Percentiles rank a stretch among this genome's conserved stretches.
phyloP scores from a whole-genome alignment of 2,888 invertebrate genomes.

The Arrhopalites spinosus region DNA sequence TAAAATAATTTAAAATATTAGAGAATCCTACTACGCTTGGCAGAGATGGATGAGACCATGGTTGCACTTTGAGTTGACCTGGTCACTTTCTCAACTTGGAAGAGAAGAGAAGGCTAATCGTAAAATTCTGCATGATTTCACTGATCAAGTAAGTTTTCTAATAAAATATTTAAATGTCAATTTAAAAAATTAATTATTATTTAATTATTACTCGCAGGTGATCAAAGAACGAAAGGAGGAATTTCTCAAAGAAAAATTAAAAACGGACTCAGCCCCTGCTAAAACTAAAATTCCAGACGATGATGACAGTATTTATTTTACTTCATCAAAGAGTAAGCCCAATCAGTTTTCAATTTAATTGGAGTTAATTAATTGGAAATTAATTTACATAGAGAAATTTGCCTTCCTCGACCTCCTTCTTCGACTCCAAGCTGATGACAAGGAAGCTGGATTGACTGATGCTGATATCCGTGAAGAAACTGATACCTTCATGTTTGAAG shows the following conservation, averaged over 20 bases:
- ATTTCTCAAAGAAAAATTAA: neutral
- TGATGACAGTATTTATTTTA: neutral
- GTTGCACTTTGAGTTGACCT: neutral
- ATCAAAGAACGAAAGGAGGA: slow-evolving; percentile 1
- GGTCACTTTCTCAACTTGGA: neutral
- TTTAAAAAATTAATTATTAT: neutral
- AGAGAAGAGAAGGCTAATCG: slow-evolving; percentile 12
- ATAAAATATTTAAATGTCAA: neutral
- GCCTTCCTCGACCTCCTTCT: slow-evolving; percentile 65
- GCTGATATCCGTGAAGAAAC: slow-evolving; percentile 80
- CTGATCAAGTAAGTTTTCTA: neutral
- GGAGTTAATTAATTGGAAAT: too few species aligned
- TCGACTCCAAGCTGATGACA: slow-evolving; percentile 63
- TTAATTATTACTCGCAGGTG: neutral
- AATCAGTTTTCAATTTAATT: neutral
- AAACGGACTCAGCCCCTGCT: neutral
- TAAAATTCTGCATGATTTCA: slow-evolving; percentile 13
- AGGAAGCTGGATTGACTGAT: slow-evolving; percentile 65
- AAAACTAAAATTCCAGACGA: neutral
- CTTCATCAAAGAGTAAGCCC: neutral
- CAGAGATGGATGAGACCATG: too few species aligned
- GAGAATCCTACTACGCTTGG: too few species aligned
- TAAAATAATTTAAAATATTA: too few species aligned
- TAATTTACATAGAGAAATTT: slow-evolving; percentile 46
- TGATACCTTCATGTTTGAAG: slow-evolving; percentile 75